Conservation (phyloP, 2,797 vertebrate species). For the Vespertilio murinus region DNA sequence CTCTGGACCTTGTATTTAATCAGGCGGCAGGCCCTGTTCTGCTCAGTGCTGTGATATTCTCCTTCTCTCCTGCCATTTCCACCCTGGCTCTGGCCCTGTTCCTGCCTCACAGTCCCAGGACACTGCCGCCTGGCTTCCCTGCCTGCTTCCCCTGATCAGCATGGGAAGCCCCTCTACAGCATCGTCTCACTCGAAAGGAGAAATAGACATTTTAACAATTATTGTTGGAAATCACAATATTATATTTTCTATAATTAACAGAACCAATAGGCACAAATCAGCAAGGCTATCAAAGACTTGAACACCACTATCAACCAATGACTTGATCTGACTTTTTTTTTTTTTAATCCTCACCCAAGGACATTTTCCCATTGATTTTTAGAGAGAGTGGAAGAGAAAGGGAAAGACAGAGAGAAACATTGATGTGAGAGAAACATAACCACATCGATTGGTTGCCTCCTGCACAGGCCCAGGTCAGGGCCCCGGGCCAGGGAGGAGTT, state of each 20-base stretch:
- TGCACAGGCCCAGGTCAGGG: too few species aligned
- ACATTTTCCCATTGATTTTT: too few species aligned
- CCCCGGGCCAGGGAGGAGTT: too few species aligned
- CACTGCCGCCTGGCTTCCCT: background rate
- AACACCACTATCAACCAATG: background rate
- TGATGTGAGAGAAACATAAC: too few species aligned
- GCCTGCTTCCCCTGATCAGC: background rate
- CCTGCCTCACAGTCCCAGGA: background rate
- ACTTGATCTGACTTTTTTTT: background rate
- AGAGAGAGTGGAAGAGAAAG: too few species aligned
- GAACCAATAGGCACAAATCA: constrained; percentile 8
- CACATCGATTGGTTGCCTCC: too few species aligned
- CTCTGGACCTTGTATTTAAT: background rate
- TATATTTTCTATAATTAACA: background rate
- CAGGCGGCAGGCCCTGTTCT: background rate
- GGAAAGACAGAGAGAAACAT: too few species aligned
- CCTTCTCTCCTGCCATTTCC: background rate
- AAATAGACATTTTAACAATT: background rate
- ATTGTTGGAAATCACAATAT: background rate
- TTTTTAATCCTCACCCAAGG: too few species aligned
- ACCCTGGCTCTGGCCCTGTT: background rate
- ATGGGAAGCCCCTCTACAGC: too few species aligned
- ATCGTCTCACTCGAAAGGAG: background rate
- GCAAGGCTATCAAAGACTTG: background rate
- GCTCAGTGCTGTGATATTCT: background rate